Conservation (phyloP, 2,797 vertebrate genomes). For the Rhinogobio ventralis region DNA sequence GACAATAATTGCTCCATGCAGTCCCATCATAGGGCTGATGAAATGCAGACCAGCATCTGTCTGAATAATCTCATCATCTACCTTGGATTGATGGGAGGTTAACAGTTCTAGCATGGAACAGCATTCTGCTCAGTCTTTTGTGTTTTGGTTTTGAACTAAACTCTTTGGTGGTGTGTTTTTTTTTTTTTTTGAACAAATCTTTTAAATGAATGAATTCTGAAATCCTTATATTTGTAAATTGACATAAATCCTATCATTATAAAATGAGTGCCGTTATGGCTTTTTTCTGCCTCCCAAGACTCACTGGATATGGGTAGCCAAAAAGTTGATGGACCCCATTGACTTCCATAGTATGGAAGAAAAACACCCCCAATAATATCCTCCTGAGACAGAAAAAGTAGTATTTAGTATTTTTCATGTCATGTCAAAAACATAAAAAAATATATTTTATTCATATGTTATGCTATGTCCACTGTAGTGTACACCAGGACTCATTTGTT, state of each 20-base stretch:
- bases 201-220: not conserved
- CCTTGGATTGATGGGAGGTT: not conserved
- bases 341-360: not conserved
- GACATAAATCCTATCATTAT: not conserved
- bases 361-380: no score
- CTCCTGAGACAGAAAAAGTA: no score
- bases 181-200: not conserved
- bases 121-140: not conserved
- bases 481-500: no score
- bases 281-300: not conserved
- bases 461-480: no score
- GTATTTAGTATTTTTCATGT: no score
- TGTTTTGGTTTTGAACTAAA: not conserved
- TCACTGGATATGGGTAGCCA: not conserved
- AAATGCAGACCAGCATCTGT: slow-evolving; percentile 15
- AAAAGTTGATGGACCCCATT: not conserved
- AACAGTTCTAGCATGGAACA: not conserved
- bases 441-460: no score
- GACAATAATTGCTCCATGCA: slow-evolving; percentile 1
- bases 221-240: not conserved
- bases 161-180: not conserved
- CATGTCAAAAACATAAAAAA: no score
- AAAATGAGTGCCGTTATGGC: not conserved
- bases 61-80: slow-evolving; percentile 15
- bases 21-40: slow-evolving; percentile 13